phyloP scores from a whole-genome alignment of 2,888 invertebrate species.

The Acrobasis consociella region DNA sequence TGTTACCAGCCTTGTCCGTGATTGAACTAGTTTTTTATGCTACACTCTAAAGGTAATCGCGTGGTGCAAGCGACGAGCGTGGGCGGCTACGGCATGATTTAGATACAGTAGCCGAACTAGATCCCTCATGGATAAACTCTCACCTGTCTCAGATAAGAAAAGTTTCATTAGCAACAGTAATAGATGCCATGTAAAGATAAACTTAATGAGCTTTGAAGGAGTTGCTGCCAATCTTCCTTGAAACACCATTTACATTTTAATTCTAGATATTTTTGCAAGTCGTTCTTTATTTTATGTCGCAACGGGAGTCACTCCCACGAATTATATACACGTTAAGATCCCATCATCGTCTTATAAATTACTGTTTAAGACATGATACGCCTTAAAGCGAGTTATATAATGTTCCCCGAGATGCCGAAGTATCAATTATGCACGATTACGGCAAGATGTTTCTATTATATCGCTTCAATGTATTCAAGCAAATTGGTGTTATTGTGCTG shows the following conservation, averaged over 20 bases:
- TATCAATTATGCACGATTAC: conserved; percentile 22
- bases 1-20: conserved; percentile 67
- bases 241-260: conserved; percentile 3
- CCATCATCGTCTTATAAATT: conserved; percentile 11
- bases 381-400: conserved; percentile 21
- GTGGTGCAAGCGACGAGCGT: conserved; percentile 27
- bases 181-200: conserved; percentile 3
- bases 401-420: conserved; percentile 9
- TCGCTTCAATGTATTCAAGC: conserved; percentile 21
- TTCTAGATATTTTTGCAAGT: conserved; percentile 7
- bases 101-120: conserved; percentile 4
- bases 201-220: conserved; percentile 8
- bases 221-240: not conserved
- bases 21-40: conserved; percentile 73
- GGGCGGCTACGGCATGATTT: conserved; percentile 23
- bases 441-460: conserved; percentile 19
- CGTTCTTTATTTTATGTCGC: conserved; percentile 9
- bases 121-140: conserved; percentile 3
- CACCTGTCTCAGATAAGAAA: conserved; percentile 8
- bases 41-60: conserved; percentile 58
- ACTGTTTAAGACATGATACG: conserved; percentile 16
- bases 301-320: conserved; percentile 13
- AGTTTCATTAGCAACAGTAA: not conserved
- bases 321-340: conserved; percentile 20
- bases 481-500: conserved; percentile 28